A percentile compares a stretch with the other conserved stretches of the same genome.
These are phyloP conservation scores for Tringa solitaria DNA, from an alignment of 2,113 vertebrate species.

Conservation along the genomic window DNA sequence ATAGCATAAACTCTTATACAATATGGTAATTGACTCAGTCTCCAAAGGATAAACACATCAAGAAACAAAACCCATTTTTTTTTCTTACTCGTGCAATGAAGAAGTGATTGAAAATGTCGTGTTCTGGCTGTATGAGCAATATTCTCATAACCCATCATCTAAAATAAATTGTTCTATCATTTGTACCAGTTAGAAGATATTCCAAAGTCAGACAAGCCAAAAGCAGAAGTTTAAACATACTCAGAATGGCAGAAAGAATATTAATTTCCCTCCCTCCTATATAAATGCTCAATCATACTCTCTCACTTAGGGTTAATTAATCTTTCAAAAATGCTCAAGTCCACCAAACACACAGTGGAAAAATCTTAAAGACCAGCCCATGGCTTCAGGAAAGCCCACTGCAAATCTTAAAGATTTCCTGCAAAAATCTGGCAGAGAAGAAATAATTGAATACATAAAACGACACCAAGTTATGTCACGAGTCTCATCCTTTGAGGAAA, in stretches of 20 bases:
- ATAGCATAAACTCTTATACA: background rate
- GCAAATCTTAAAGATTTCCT: background rate
- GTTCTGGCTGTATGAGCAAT: slow-evolving; percentile 37
- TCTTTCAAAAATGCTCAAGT: background rate
- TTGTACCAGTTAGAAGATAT: slow-evolving; percentile 55
- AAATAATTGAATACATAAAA: background rate
- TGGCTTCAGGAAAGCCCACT: background rate
- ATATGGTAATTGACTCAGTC: slow-evolving; percentile 19
- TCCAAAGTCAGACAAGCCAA: slow-evolving; percentile 55
- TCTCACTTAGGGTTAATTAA: slow-evolving; percentile 20
- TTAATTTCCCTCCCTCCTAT: background rate
- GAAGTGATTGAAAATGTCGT: slow-evolving; percentile 49
- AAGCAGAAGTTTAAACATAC: slow-evolving; percentile 42
- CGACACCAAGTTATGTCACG: background rate
- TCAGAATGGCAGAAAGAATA: background rate
- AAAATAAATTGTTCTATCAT: slow-evolving; percentile 64
- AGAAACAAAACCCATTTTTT: background rate
- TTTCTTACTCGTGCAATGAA: slow-evolving; percentile 16
- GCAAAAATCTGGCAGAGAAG: background rate
- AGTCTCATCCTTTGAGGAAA: background rate
- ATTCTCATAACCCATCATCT: slow-evolving; percentile 47
- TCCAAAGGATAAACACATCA: slow-evolving; percentile 53
- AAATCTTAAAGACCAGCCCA: background rate
- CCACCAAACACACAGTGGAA: background rate
- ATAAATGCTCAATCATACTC: background rate